phyloP scores from a whole-genome alignment of 2,113 vertebrate genomes.

The Clinocottus analis region DNA sequence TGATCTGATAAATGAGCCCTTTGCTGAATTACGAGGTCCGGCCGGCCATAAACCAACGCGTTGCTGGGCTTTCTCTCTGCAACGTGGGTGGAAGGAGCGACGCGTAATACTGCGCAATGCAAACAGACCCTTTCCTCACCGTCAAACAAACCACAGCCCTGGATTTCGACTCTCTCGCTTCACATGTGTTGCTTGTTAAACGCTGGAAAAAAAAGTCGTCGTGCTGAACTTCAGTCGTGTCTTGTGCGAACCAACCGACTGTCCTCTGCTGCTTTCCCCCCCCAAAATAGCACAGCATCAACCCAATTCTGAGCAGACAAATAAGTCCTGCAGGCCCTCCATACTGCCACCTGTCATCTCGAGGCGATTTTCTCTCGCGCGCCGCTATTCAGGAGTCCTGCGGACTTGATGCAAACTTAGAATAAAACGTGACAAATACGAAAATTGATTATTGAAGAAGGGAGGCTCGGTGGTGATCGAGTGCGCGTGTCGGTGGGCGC shows the following conservation, averaged over 20 bases:
- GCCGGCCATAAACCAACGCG: constrained; percentile 13
- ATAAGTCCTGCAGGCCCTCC: constrained; percentile 67
- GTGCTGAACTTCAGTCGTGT: constrained; percentile 44
- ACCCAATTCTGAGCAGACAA: constrained; percentile 55
- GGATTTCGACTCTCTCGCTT: not conserved
- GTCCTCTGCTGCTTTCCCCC: constrained; percentile 12
- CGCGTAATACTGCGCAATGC: constrained; percentile 83
- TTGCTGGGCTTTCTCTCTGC: constrained; percentile 71
- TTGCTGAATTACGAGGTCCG: constrained; percentile 26
- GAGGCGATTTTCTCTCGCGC: constrained; percentile 22
- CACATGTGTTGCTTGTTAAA: not conserved
- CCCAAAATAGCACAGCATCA: constrained; percentile 63
- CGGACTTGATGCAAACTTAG: not conserved
- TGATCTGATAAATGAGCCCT: constrained; percentile 21
- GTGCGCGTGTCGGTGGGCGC: constrained; percentile 22
- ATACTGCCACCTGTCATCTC: constrained; percentile 73
- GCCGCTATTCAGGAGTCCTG: constrained; percentile 22
- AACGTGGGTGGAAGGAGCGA: constrained; percentile 81
- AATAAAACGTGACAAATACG: constrained; percentile 57
- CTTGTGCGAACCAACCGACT: constrained; percentile 19
- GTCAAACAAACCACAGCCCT: constrained; percentile 39
- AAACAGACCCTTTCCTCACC: constrained; percentile 76
- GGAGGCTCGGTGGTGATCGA: constrained; percentile 40
- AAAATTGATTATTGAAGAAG: constrained; percentile 46
- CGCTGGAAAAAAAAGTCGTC: constrained; percentile 36